These are phyloP conservation scores for Callithrix jacchus DNA, from an alignment of 2,113 vertebrate species.

Conservation along the genomic window DNA sequence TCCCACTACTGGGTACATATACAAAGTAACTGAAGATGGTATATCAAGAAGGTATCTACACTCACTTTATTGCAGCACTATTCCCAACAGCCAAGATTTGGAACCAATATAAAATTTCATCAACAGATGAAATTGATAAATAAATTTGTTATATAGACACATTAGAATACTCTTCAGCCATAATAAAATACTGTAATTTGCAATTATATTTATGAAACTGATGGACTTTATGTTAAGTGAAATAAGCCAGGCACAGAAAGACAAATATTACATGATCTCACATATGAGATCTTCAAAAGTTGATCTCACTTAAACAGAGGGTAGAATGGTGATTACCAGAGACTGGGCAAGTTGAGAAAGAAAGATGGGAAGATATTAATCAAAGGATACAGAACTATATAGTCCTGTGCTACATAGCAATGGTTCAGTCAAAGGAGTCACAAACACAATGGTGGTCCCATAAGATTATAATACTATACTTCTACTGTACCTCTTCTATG, in stretches of 20 bases:
- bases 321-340: not conserved
- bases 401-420: not conserved
- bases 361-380: not conserved
- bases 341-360: not conserved
- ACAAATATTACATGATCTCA: not conserved
- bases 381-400: not conserved
- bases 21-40: not conserved
- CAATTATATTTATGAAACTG: not conserved
- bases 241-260: not conserved
- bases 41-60: not conserved
- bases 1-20: not conserved
- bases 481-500: not conserved
- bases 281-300: not conserved
- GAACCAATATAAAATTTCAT: not conserved
- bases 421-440: not conserved
- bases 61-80: not conserved
- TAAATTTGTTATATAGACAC: not conserved
- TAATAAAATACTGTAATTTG: not conserved
- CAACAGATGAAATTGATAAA: not conserved
- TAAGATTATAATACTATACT: not conserved
- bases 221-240: not conserved
- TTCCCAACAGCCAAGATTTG: not conserved
- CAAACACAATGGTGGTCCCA: not conserved
- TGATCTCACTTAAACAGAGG: not conserved
- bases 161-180: not conserved